Base-by-base conservation (phyloP, 2,797 vertebrate species). In the Synanceia verrucosa region DNA sequence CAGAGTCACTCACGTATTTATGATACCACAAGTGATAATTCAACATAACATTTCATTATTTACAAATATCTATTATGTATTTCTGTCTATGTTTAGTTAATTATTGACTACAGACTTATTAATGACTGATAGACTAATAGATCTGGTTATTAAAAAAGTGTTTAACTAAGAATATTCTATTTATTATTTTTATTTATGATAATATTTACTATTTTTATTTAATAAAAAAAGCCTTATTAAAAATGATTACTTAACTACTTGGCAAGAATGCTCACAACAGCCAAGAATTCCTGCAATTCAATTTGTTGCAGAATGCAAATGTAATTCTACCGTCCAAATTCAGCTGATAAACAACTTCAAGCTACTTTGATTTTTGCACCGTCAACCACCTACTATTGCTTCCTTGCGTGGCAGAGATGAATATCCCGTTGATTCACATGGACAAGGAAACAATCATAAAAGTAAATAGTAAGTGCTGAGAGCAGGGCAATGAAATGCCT, bases 391-490 rank as follows among this genome's bases (percentile, higher is more conserved):
- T 67, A 16, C 59, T 33, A 39, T 26, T 33, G 12, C 13, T 21
- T 53, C 59, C 16, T 24, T 24, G 39, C 3, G 2, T 47, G 29
- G 60, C 56, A 69, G 41, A 68, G 57, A 79, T 65, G 23, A 78
- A 78, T 74, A 66, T 77, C 29, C 67, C 4, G 4, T 65, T 43
- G 23, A 78, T 88, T 83, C 75, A 76, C 41, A 59, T 21, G 52
- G 70, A 80, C 70, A 79, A 66, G 47, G 36, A 85, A 84, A 86
- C 76, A 62, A 82, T 82, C 68, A 65, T 75, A 69, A 80, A 84
- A 79, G 72, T 79, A 85, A 83, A 89, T 59, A 65, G 72, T 52
- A 79, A 74, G 74, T 68, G 79, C 61, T 74, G 70, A 73, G 48
- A 85, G 69, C 59, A 62, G 48, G 72, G 86, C 62, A 77, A 69